Evolutionary conservation across 2,888 invertebrate species (phyloP).

Genomic region (Megastigmus dorsalis): DNA sequence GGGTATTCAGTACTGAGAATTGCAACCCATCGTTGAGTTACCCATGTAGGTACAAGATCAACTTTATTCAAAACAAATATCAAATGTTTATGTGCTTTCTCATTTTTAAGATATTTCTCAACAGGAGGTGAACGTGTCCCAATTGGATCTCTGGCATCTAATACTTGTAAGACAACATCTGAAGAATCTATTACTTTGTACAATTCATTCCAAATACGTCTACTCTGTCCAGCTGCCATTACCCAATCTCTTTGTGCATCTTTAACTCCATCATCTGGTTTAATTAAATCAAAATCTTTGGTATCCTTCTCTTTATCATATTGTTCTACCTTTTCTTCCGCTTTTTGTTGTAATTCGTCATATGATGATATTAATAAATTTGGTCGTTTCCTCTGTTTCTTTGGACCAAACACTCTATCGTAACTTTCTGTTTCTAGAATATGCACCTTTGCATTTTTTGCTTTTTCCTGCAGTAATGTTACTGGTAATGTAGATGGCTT

Average conservation of each 20-base stretch:
- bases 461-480: constrained; percentile 93
- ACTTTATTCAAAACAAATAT: constrained; percentile 98
- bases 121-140: constrained; percentile 96
- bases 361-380: constrained; percentile 86
- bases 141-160: constrained; percentile 98
- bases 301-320: constrained; percentile 85
- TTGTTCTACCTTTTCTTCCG: constrained; percentile 82
- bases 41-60: constrained; percentile 97
- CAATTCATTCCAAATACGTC: constrained; percentile 98
- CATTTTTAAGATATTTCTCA: constrained; percentile 90
- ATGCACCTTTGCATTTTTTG: constrained; percentile 93
- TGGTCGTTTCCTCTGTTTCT: constrained; percentile 93
- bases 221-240: constrained; percentile 96
- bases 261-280: constrained; percentile 87
- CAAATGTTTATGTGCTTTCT: constrained; percentile 97
- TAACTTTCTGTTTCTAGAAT: constrained; percentile 96
- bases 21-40: constrained; percentile 97
- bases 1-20: constrained; percentile 96
- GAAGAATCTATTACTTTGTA: constrained; percentile 99
- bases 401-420: constrained; percentile 95
- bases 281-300: constrained; percentile 87
- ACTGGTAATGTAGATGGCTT: constrained; percentile 96
- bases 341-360: constrained; percentile 84
- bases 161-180: constrained; percentile 95
- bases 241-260: constrained; percentile 93